Evolutionary conservation across 1,140 invertebrate species (phyloP).

Genomic region (Helicoverpa zea): DNA sequence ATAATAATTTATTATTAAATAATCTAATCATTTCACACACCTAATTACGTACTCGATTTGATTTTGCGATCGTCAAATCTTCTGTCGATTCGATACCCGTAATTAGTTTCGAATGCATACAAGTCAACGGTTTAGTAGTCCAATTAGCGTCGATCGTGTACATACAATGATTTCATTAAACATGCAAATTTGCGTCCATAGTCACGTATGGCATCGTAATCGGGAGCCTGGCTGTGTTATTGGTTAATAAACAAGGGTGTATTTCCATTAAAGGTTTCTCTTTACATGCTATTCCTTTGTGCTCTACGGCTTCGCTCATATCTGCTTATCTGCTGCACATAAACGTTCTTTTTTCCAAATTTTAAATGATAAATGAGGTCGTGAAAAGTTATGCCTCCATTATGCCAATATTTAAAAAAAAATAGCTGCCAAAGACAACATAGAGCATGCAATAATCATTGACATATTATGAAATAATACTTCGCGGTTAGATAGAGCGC

Average conservation of each 20-base stretch:
- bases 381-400: neutral
- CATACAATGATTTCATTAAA: constrained; percentile 71
- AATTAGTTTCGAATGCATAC: constrained; percentile 59
- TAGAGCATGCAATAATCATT: too few species aligned
- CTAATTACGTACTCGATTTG: constrained; percentile 6
- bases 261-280: constrained; percentile 48
- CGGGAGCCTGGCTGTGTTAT: constrained; percentile 54
- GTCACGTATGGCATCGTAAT: constrained; percentile 59
- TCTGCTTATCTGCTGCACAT: too few species aligned
- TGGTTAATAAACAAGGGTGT: constrained; percentile 58
- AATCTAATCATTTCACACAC: neutral
- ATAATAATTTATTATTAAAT: neutral
- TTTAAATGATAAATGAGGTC: too few species aligned
- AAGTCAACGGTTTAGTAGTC: constrained; percentile 64
- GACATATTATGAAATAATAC: neutral
- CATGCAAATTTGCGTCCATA: constrained; percentile 66
- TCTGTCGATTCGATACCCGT: constrained; percentile 49
- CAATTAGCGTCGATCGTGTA: constrained; percentile 66
- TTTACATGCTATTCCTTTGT: constrained; percentile 5
- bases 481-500: neutral
- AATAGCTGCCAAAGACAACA: neutral
- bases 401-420: neutral
- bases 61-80: constrained; percentile 40
- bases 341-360: too few species aligned
- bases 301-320: neutral